Base-by-base conservation (phyloP, 2,888 invertebrate genomes). In the Phorcus lineatus region DNA sequence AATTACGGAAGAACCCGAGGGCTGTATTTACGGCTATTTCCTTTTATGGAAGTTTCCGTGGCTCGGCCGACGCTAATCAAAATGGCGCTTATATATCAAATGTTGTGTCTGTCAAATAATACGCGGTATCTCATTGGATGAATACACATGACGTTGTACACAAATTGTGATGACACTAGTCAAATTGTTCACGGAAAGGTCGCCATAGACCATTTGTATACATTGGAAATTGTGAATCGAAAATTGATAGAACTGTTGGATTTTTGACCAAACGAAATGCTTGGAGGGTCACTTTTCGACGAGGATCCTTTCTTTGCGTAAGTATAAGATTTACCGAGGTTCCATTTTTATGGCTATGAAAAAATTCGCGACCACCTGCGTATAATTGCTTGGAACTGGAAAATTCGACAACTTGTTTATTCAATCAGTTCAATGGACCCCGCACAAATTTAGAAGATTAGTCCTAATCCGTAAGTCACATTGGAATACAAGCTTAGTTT, bases 301-400 rank as follows among this genome's bases (percentile, higher is more conserved):
- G 85, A 87, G 2, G 90, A 90, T 82, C 89, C 89, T 67, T 90
- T 90, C 77, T 90, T 90, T 82, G 85, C 86, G 90, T 90, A 87
- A 88, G 90, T 87, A 66, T 24, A 24, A n/a, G 47, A 47, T 16
- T 22, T 17, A 2, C 24, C 24, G 13, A 11, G 47, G 13, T 47
- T 47, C 4, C 11, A 11, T 47, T 47, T 47, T 47, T 47, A 11
- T 47, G 47, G 4, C 1, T 1, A 13, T 47, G 36, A 19, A 11
- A 4, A 22, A 22, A 40, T 52, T 16, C 2, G 1, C 62, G 62
- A 62, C 62, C 62, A 62, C 62, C 62, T 28, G 24, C 40, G 40
- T 4, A 17, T 0, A 13, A 36, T 77, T 19, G 74, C 31, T 19
- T 17, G 16, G 28, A 75, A 28, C n/a, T 52, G 11, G 47, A 47